phyloP scores from a whole-genome alignment of 2,113 vertebrate species.

The Tamias sibiricus region DNA sequence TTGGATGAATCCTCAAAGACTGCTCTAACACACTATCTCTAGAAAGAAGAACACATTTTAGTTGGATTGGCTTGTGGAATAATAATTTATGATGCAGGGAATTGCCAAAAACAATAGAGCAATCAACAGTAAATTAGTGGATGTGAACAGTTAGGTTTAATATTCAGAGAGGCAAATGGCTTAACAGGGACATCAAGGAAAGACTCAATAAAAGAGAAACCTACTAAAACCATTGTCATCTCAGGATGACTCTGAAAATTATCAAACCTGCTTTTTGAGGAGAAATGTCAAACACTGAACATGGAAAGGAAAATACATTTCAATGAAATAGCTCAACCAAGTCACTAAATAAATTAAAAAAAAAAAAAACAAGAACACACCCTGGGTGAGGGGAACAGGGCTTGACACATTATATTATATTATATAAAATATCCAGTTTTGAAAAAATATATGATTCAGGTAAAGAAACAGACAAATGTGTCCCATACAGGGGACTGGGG shows the following conservation, averaged over 20 bases:
- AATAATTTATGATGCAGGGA: neutral
- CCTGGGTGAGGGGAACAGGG: neutral
- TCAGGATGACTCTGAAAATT: neutral
- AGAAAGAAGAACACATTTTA: neutral
- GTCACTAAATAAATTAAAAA: neutral
- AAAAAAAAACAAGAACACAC: neutral
- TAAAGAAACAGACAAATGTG: neutral
- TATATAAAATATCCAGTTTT: neutral
- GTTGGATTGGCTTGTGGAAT: too few relatives aligned
- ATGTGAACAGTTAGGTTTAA: neutral
- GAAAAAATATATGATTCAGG: neutral
- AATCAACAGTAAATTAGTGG: neutral
- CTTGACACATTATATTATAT: neutral
- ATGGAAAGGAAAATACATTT: neutral
- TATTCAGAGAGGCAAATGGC: neutral
- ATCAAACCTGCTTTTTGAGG: neutral
- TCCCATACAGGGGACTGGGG: neutral
- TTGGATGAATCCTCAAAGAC: neutral
- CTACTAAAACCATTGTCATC: neutral
- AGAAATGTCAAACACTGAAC: neutral
- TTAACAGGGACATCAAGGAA: neutral
- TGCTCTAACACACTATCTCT: neutral
- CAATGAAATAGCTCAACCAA: neutral
- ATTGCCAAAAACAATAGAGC: neutral
- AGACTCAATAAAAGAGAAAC: neutral